Evolutionary conservation across 37 sponge, comb jelly and placozoan genomes (phyloP).

Genomic region (Halisarca cf. caerulea): DNA sequence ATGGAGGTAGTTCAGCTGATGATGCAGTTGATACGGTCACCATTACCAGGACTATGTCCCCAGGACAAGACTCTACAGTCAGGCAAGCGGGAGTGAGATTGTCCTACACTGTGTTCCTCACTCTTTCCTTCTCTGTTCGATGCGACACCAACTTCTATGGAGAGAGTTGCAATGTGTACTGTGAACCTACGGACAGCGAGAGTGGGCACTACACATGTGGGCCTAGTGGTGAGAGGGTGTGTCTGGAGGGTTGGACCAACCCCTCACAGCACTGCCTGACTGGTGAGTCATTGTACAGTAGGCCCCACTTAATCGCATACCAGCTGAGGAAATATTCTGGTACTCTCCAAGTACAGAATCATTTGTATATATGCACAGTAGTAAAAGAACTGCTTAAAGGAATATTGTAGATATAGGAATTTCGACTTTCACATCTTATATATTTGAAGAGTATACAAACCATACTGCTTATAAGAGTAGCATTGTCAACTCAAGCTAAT

Average conservation of each 20-base stretch:
- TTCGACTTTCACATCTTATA: neutral
- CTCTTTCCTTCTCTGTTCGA: neutral
- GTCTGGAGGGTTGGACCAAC: slow-evolving; percentile 46
- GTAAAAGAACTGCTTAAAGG: too few relatives aligned
- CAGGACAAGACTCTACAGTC: neutral
- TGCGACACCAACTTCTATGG: slow-evolving; percentile 48
- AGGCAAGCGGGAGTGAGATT: neutral
- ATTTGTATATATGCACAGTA: too few relatives aligned
- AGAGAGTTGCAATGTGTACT: slow-evolving; percentile 43
- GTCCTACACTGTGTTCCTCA: neutral
- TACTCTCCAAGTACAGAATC: too few relatives aligned
- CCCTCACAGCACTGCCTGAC: slow-evolving; percentile 34
- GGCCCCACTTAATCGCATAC: neutral
- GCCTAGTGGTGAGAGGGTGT: slow-evolving; percentile 34
- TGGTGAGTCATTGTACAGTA: slow-evolving; percentile 22
- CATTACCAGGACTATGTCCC: slow-evolving; percentile 11
- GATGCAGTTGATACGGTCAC: slow-evolving; percentile 44
- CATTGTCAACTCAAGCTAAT: too few relatives aligned
- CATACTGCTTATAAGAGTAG: too few relatives aligned
- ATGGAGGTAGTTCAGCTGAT: neutral
- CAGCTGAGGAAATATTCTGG: too few relatives aligned
- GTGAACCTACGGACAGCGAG: slow-evolving; percentile 28
- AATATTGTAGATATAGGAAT: neutral
- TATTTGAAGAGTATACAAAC: neutral
- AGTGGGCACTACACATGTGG: slow-evolving; percentile 60